These are phyloP conservation scores for Nephrotoma flavescens DNA, from an alignment of 2,888 invertebrate genomes.

Conservation along the genomic window DNA sequence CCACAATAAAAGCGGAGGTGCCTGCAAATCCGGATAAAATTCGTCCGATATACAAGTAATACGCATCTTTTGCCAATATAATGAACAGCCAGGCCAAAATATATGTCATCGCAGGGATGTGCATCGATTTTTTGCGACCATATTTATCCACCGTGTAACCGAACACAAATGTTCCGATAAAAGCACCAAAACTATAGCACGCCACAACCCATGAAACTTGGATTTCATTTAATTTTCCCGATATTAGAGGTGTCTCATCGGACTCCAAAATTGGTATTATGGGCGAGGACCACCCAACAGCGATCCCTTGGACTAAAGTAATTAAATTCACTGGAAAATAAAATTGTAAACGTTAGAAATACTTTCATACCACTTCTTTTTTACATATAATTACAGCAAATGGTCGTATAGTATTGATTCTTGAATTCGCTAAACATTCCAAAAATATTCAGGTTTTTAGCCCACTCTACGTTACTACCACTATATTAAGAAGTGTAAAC, in stretches of 20 bases:
- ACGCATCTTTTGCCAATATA: conserved; percentile 17
- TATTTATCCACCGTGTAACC: conserved; percentile 7
- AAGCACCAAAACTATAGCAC: conserved; percentile 8
- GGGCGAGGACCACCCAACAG: conserved; percentile 10
- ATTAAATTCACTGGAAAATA: conserved; percentile 6
- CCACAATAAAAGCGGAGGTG: conserved; percentile 21
- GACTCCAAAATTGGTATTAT: conserved; percentile 7
- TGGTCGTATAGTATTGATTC: conserved; percentile 1
- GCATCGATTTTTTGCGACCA: conserved; percentile 8
- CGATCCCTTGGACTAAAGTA: conserved; percentile 5
- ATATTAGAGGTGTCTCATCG: conserved; percentile 8
- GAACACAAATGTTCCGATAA: conserved; percentile 9
- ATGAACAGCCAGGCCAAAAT: conserved; percentile 23
- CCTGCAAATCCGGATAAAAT: conserved; percentile 23
- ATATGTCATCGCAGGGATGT: conserved; percentile 8
- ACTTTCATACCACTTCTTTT: background rate
- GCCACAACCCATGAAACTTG: conserved; percentile 9
- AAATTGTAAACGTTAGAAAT: background rate
- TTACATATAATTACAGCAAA: background rate
- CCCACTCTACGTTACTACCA: background rate
- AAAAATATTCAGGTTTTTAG: background rate
- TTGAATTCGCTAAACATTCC: background rate
- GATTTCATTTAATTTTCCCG: conserved; percentile 1
- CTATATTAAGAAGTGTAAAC: background rate
- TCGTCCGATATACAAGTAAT: conserved; percentile 13